Evolutionary conservation across 37 sponge, comb jelly and placozoan genomes (phyloP).

Genomic region (Spongilla lacustris): DNA sequence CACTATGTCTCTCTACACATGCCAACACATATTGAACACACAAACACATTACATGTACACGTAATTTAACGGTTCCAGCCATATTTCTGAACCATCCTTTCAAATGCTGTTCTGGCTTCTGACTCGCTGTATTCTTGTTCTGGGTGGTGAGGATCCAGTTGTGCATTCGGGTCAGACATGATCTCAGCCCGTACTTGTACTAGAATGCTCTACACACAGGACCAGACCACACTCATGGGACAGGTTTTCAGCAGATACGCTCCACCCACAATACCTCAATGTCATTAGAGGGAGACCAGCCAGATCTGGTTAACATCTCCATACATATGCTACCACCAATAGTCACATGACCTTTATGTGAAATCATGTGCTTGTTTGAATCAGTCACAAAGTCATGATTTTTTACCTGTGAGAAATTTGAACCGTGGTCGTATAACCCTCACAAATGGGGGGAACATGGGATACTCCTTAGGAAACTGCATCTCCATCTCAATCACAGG

Average conservation of each 20-base stretch:
- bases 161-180: slow-evolving; percentile 70
- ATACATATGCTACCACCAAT: slow-evolving; percentile 87
- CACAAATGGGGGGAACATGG: slow-evolving; percentile 86
- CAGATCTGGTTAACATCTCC: slow-evolving; percentile 82
- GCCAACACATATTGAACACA: neutral
- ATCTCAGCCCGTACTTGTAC: slow-evolving; percentile 81
- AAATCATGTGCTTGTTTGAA: no score
- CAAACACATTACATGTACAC: neutral
- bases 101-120: slow-evolving; percentile 75
- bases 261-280: slow-evolving; percentile 58
- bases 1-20: neutral
- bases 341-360: slow-evolving; percentile 67
- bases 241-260: neutral
- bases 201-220: slow-evolving; percentile 54
- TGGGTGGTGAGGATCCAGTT: slow-evolving; percentile 34
- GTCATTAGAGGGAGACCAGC: slow-evolving; percentile 86
- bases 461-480: slow-evolving; percentile 90
- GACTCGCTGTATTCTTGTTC: slow-evolving; percentile 54
- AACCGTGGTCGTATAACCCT: slow-evolving; percentile 77
- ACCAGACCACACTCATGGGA: neutral
- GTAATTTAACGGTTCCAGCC: slow-evolving; percentile 68
- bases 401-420: slow-evolving; percentile 78
- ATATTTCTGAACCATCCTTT: slow-evolving; percentile 76
- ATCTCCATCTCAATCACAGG: slow-evolving; percentile 82
- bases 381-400: neutral